Evolutionary conservation across 2,113 vertebrate species (phyloP).

Genomic region (Tor tambroides): DNA sequence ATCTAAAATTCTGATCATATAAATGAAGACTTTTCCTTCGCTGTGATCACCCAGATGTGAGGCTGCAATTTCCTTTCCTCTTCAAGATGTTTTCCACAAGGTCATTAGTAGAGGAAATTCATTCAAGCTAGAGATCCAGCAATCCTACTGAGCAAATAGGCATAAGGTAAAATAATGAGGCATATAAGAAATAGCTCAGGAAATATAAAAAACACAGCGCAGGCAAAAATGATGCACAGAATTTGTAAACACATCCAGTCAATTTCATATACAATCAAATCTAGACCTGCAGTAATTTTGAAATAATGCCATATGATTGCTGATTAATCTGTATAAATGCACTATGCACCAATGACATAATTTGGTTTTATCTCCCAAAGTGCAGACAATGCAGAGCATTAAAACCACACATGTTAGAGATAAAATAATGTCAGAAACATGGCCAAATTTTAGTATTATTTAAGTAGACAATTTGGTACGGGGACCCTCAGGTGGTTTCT

Average conservation of each 20-base stretch:
- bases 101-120: conserved; percentile 21
- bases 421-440: neutral
- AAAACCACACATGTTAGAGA: neutral
- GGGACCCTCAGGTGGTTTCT: neutral
- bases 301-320: neutral
- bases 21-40: neutral
- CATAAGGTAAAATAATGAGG: conserved; percentile 32
- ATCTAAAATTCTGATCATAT: neutral
- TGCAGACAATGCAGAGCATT: neutral
- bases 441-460: neutral
- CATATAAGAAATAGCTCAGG: neutral
- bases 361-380: neutral
- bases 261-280: neutral
- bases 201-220: neutral
- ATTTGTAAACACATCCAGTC: conserved; percentile 1
- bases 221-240: neutral
- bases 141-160: neutral
- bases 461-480: neutral
- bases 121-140: neutral
- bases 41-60: neutral
- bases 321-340: neutral
- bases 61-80: neutral
- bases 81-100: conserved; percentile 31
- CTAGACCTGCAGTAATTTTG: neutral
- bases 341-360: neutral